phyloP scores from a whole-genome alignment of 2,113 vertebrate species.

The Pedionomus torquatus region DNA sequence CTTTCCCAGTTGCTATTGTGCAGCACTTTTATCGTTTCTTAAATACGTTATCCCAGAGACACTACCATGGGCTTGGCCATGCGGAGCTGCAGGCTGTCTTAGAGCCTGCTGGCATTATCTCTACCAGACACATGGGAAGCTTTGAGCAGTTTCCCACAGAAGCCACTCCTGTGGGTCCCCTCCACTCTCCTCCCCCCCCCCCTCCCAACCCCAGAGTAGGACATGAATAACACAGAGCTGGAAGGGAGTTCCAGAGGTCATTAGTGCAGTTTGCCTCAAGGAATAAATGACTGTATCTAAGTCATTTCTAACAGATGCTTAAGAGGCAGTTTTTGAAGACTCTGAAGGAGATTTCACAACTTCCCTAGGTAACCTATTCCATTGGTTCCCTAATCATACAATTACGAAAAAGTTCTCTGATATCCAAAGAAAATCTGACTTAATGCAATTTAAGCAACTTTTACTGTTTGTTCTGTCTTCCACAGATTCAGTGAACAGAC shows the following conservation, averaged over 20 bases:
- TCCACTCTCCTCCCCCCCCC: rapidly evolving
- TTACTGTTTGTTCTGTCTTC: neutral
- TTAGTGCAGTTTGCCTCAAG: neutral
- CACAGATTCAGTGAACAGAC: neutral
- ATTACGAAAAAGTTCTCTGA: neutral
- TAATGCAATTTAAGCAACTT: neutral
- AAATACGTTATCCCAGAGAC: neutral
- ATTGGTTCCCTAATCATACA: neutral
- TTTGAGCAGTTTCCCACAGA: neutral
- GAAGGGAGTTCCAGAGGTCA: neutral
- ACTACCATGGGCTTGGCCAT: neutral
- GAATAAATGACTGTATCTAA: neutral
- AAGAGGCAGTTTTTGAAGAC: neutral
- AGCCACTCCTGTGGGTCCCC: rapidly evolving
- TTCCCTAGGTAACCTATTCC: neutral
- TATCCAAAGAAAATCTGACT: neutral
- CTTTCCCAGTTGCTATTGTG: neutral
- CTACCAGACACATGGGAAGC: rapidly evolving
- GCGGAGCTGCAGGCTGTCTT: rapidly evolving
- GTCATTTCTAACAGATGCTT: neutral
- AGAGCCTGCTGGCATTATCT: neutral
- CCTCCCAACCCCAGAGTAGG: neutral
- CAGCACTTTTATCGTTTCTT: neutral
- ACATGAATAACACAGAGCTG: neutral
- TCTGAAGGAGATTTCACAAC: neutral